Conservation (phyloP, 2,888 invertebrate species). For the Thereva nobilitata region DNA sequence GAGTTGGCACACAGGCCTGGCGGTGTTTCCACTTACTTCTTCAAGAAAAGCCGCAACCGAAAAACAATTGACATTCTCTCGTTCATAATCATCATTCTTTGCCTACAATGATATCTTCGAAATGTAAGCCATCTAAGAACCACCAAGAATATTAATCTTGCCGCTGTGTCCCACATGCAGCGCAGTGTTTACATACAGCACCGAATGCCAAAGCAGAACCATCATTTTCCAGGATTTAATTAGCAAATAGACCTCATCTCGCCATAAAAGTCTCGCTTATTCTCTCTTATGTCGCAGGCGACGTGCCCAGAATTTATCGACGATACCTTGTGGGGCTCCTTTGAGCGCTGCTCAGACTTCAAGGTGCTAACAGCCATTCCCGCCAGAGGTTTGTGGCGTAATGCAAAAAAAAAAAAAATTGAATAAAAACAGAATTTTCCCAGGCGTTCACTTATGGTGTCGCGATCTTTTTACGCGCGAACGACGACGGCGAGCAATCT, state of each 20-base stretch:
- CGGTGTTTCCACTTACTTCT: too few species aligned
- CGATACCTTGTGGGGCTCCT: constrained; percentile 1
- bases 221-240: constrained; percentile 32
- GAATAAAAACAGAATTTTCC: constrained; percentile 27
- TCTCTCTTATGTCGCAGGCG: neutral
- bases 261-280: too few species aligned
- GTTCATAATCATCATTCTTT: too few species aligned
- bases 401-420: constrained; percentile 17
- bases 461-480: constrained; percentile 4
- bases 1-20: too few species aligned
- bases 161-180: constrained; percentile 2
- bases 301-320: constrained; percentile 28
- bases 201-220: constrained; percentile 13
- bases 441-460: constrained; percentile 20
- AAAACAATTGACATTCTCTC: too few species aligned
- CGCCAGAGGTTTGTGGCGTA: neutral
- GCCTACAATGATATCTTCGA: too few species aligned
- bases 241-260: neutral
- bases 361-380: constrained; percentile 5
- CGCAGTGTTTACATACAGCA: constrained; percentile 15
- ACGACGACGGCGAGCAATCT: neutral
- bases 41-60: too few species aligned
- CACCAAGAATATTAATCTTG: too few species aligned
- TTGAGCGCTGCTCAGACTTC: neutral
- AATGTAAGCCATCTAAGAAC: too few species aligned